Conservation (phyloP, 2,797 vertebrate species). For the Lepus townsendii region DNA sequence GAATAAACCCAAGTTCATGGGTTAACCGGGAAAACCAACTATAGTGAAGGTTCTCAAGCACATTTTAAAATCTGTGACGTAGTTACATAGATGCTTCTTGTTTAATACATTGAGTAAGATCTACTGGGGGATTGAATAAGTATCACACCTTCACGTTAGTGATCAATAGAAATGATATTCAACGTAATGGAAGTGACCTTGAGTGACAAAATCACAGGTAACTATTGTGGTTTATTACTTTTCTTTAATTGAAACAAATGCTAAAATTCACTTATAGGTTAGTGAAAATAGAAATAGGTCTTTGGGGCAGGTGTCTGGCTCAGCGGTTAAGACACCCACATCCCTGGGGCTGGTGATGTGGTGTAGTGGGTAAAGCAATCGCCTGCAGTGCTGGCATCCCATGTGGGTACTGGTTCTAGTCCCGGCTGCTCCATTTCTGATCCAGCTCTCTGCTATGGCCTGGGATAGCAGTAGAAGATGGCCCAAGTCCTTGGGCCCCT, state of each 20-base stretch:
- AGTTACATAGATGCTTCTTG: conserved; percentile 4
- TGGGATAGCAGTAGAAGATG: too few species aligned
- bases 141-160: conserved; percentile 1
- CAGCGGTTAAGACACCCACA: too few species aligned
- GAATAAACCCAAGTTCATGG: not conserved
- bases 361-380: too few species aligned
- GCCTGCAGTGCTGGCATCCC: too few species aligned
- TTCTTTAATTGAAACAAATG: conserved; percentile 48
- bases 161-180: conserved; percentile 17
- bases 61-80: not conserved
- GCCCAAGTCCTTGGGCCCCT: too few species aligned
- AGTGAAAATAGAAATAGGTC: not conserved
- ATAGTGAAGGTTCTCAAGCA: not conserved
- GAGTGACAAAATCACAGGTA: not conserved
- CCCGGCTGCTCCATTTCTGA: too few species aligned
- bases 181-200: not conserved
- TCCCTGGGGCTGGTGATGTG: too few species aligned
- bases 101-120: conserved; percentile 35
- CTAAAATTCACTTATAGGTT: not conserved
- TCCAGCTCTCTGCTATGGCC: too few species aligned
- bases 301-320: too few species aligned
- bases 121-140: conserved; percentile 13
- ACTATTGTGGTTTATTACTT: not conserved
- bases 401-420: too few species aligned
- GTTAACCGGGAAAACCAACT: not conserved